Base-by-base conservation (phyloP, 2,113 vertebrate species). In the Neogale vison region DNA sequence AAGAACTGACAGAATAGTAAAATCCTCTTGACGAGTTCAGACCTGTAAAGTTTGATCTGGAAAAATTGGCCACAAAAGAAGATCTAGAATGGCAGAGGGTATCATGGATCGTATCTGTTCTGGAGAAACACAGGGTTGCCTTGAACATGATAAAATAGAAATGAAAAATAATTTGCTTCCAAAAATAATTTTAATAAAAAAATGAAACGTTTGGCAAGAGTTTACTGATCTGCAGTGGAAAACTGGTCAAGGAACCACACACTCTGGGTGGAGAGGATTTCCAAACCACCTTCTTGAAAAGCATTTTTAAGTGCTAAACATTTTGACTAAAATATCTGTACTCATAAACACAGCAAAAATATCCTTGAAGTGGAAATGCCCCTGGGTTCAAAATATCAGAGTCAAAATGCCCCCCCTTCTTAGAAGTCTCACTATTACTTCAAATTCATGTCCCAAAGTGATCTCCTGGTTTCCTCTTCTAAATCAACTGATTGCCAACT, bases 131-230 rank as follows among this genome's bases (percentile, higher is more conserved):
- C 20, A 57, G 13, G 24, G 47, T 52, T 69, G 55, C 42, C 21
- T 4, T 80, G 26, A 76, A 18, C n/a, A 69, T 52, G 8, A 52
- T 42, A 65, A 93, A 93, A 95, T 42, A n/a, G 24, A 77, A 55
- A 72, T 52, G 21, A 80, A 90, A 86, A 77, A 82, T 18, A 67
- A 74, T 76, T 83, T 69, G 69, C 67, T 76, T 63, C 34, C 12
- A 36, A 90, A 90, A 92, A 84, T 61, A 63, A 71, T 67, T 92
- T 82, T 69, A 55, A 74, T 83, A 15, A 79, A 93, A 55, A 97
- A 88, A 63, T 21, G 4, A 86, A 93, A 92, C 13, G 39, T 39
- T 31, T 55, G 23, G 18, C 67, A 82, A 67, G 34, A 45, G n/a
- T 82, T 92, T 42, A 59, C 50, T 65, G 71, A 92, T 69, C 14